Base-by-base conservation (phyloP, 2,888 invertebrate species). In the Cosmia pyralina region DNA sequence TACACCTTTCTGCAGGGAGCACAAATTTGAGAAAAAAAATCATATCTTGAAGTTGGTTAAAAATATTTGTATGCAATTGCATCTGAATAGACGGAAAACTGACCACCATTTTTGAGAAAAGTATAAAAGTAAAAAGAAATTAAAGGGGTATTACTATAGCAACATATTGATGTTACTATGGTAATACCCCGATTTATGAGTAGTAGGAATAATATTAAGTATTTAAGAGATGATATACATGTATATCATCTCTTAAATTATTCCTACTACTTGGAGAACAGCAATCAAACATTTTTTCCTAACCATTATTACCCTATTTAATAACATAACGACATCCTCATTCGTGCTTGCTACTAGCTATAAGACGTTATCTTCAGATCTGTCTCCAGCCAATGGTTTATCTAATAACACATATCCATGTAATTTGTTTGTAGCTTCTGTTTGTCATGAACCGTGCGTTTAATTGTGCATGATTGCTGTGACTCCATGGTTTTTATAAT, bases 381-480 rank as follows among this genome's bases (percentile, higher is more conserved):
- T 83, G 85, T 87, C 83, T 81, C 75, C 79, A 84, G 58, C 71
- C 83, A 80, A 87, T 85, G 83, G 72, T 73, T 77, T 87, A 77
- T 81, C 75, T 87, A 86, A 87, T 85, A 80, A 85, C 79, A 74
- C 72, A 79, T 79, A 83, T 83, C 60, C 68, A 69, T 81, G 72
- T 81, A 82, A 84, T 82, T 90, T 85, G 89, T 91, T 85, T 87
- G 90, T 84, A 62, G 88, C 90, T 90, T 91, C 89, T 90, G 90
- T 89, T 90, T 91, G 92, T 93, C 92, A 92, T 92, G 91, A 93
- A 89, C 86, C 88, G 87, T 90, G 86, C 63, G 87, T 88, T 87
- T 93, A 93, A 93, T 92, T 92, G 88, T 74, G 65, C 75, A 70
- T 85, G 86, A 85, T 85, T 83, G 66, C 74, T 74, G 58, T 77